phyloP scores from a whole-genome alignment of 2,113 vertebrate species.

The Zootoca vivipara region DNA sequence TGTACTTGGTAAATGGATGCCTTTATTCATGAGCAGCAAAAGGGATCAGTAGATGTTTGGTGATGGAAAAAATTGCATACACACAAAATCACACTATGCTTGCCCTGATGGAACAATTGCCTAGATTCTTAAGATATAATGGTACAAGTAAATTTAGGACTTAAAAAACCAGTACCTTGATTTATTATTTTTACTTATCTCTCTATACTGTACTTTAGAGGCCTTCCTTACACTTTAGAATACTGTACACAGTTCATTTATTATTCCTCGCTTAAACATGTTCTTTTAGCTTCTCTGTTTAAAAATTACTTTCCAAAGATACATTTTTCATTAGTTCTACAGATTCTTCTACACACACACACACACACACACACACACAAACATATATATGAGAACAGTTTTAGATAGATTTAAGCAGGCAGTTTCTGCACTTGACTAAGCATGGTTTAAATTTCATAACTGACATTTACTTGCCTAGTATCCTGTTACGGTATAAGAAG shows the following conservation, averaged over 20 bases:
- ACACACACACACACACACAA: too few species aligned
- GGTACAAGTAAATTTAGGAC: not conserved
- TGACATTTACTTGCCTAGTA: slow-evolving; percentile 83
- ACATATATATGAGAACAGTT: slow-evolving; percentile 7
- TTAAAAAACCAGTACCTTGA: not conserved
- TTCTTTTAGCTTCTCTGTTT: not conserved
- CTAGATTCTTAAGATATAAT: not conserved
- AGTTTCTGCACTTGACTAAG: slow-evolving; percentile 50
- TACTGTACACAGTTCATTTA: not conserved
- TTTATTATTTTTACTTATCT: not conserved
- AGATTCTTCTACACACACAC: not conserved
- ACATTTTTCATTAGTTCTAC: not conserved
- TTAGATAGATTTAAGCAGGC: not conserved
- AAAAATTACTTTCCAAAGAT: not conserved
- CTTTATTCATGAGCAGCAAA: too few species aligned
- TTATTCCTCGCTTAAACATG: not conserved
- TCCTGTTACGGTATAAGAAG: slow-evolving; percentile 84
- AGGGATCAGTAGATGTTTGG: too few species aligned
- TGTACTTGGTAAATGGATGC: too few species aligned
- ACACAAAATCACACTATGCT: too few species aligned
- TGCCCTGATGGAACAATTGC: too few species aligned
- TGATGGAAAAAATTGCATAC: too few species aligned
- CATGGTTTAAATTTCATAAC: slow-evolving; percentile 72
- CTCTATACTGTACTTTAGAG: not conserved
- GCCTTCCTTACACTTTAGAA: not conserved